Evolutionary conservation across 37 sponge, comb jelly and placozoan genomes (phyloP), one percentile per base, ranked within the genome.

Genomic region (Oopsacas minuta): DNA sequence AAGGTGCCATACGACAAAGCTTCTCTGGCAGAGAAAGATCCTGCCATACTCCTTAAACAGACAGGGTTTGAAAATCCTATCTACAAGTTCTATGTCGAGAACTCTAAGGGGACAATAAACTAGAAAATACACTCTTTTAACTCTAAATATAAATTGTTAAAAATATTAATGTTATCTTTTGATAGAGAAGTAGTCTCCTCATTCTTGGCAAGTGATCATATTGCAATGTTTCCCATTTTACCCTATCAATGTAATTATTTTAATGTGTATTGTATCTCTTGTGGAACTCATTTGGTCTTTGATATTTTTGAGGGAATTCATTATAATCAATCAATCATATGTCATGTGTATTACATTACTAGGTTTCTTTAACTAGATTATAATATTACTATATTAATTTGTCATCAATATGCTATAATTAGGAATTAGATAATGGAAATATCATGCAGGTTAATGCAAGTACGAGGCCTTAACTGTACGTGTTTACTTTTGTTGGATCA

Each of bases 1-100:
- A 61, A 61, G 30, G 22, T 61, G 32, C 75, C 75, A 3, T 61
- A 61, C 75, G 75, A 61, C 22, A 61, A 61, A n/a, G 75, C 75
- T n/a, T 25, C 28, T 61, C 75, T 61, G 32, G 20, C 75, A 61
- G 75, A 61, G 75, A 61, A n/a, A 25, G 75, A 61, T 34, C 75
- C 30, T 32, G 75, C 75, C 30, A 3, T 61, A 5, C 75, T 25
- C 32, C 75, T 61, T 25, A 61, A 61, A 34, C 75, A 61, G 22
- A 61, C 75, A 10, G 75, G 75, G 30, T 61, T 61, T n/a, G 75
- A 61, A 34, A 61, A 61, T 34, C 75, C 75, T 32, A 61, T 61
- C 75, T 61, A 61, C 30, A 61, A 61, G 75, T 61, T 61, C 75
- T 61, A 61, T 12, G 20, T 34, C 28, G 75, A 61, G 75, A 61